Evolutionary conservation across 2,797 vertebrate genomes (phyloP).

Genomic region (Centroberyx gerrardi): DNA sequence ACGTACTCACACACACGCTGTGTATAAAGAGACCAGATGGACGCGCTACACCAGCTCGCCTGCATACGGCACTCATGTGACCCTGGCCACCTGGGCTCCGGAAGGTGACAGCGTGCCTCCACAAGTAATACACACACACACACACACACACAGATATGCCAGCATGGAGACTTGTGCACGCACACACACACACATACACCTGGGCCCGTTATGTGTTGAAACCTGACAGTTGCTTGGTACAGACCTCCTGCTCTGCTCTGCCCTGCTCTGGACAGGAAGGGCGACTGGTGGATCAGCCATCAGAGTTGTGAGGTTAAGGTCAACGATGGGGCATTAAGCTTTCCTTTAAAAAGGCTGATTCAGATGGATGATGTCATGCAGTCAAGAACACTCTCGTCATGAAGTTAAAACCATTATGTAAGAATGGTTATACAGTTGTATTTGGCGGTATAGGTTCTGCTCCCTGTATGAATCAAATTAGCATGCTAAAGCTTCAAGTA

Average conservation of each 20-base stretch:
- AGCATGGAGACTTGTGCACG: background rate
- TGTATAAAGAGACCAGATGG: constrained; percentile 76
- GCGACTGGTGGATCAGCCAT: background rate
- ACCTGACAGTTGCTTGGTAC: background rate
- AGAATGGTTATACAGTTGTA: no score
- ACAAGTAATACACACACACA: constrained; percentile 42
- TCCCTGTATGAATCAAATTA: no score
- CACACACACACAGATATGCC: background rate
- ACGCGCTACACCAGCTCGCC: constrained; percentile 70
- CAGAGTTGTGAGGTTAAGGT: background rate
- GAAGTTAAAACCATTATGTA: no score
- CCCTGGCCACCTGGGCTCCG: constrained; percentile 75
- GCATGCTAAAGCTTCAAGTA: no score
- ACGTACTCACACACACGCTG: constrained; percentile 12
- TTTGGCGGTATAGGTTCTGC: no score
- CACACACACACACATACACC: constrained; percentile 27
- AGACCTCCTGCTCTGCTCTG: constrained; percentile 4
- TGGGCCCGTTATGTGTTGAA: constrained; percentile 17
- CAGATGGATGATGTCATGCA: constrained; percentile 16
- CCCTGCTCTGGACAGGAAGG: no score
- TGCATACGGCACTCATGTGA: constrained; percentile 72
- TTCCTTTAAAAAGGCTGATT: background rate
- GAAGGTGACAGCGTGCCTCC: constrained; percentile 70
- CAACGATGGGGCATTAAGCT: background rate
- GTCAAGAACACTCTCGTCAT: no score